Conservation (phyloP, 2,797 vertebrate genomes). For the Bucorvus abyssinicus region DNA sequence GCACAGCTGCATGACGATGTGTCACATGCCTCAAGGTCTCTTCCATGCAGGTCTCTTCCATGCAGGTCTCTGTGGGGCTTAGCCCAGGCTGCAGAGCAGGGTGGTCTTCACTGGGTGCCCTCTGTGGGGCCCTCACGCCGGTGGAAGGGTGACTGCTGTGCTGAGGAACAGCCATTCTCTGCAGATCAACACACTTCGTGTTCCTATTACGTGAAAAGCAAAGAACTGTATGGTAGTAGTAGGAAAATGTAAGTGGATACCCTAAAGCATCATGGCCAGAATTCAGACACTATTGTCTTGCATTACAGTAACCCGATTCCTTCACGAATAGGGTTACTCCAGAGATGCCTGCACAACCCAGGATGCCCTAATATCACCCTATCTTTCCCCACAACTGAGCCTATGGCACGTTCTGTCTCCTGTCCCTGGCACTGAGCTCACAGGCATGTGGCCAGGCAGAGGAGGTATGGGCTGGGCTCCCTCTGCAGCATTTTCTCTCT, state of each 20-base stretch:
- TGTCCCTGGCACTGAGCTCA: fast-evolving
- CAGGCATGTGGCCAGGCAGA: neutral
- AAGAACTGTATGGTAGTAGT: neutral
- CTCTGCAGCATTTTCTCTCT: neutral
- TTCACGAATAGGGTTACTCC: fast-evolving
- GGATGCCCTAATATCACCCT: neutral
- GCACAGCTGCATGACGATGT: fast-evolving
- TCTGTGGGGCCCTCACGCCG: fast-evolving
- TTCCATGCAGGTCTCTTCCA: neutral
- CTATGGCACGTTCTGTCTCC: neutral
- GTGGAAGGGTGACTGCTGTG: neutral
- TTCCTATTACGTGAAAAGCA: neutral
- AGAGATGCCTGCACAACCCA: neutral
- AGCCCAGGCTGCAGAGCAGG: neutral
- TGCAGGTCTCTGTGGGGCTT: neutral
- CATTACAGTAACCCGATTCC: neutral
- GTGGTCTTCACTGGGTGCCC: neutral
- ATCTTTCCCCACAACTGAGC: neutral
- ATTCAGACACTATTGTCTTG: neutral
- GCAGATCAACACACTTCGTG: neutral
- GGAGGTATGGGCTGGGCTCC: neutral
- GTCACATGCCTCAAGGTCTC: neutral
- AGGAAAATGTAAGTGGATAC: neutral
- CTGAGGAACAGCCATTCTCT: neutral
- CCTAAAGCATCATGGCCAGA: neutral